Evolutionary conservation across 92 coral and sea anemone species (phyloP).

Genomic region (Parazoanthus swiftii): DNA sequence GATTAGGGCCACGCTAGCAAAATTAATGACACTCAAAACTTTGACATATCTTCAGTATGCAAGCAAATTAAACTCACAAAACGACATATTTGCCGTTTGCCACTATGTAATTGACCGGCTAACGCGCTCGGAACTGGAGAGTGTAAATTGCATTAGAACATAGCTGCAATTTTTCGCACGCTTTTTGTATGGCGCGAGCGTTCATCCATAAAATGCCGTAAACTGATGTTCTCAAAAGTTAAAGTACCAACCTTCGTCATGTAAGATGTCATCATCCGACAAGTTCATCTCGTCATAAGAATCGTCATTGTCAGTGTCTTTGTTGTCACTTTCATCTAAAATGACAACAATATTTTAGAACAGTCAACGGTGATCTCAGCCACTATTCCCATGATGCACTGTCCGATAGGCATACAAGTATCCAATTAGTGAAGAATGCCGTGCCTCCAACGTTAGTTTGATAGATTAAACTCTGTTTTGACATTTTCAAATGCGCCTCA

Average conservation of each 20-base stretch:
- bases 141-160: background rate
- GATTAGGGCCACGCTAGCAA: too few species aligned
- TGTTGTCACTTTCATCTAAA: constrained; percentile 31
- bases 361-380: background rate
- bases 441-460: too few species aligned
- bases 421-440: background rate
- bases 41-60: too few species aligned
- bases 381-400: background rate
- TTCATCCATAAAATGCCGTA: background rate
- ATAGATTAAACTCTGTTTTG: too few species aligned
- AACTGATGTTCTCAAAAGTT: background rate
- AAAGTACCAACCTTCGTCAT: constrained; percentile 29
- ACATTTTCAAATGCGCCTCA: too few species aligned
- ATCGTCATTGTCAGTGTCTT: too few species aligned
- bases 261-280: constrained; percentile 32
- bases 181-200: too few species aligned
- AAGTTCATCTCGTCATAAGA: background rate
- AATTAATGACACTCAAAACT: too few species aligned
- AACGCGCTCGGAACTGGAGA: background rate
- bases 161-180: too few species aligned
- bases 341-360: background rate
- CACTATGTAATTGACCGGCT: background rate
- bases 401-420: background rate
- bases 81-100: background rate
- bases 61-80: too few species aligned